Base-by-base conservation (phyloP, 2,113 vertebrate genomes). In the Origma solitaria region DNA sequence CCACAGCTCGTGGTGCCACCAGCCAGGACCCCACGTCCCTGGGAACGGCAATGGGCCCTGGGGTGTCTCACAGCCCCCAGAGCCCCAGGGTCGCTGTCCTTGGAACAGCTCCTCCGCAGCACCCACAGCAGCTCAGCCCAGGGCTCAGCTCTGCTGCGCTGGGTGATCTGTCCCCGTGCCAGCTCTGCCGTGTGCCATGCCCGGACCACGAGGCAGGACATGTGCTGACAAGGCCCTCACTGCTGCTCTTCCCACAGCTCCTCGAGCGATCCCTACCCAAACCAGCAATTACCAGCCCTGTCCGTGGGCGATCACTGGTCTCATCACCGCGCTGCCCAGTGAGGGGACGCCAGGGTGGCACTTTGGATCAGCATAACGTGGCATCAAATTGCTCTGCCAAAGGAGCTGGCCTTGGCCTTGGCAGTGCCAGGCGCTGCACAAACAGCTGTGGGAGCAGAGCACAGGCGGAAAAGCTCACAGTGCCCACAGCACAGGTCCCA, bases 251-350 rank as follows among this genome's bases (percentile, higher is more conserved):
- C 45, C 92, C 49, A 31, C 66, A 69, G 78, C 85, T 71, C 82
- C 79, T 22, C 0, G 0, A 65, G 80, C 47, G 1, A 5, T 9
- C 73, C 86, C 91, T 77, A 82, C 58, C 85, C 53, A 27, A 21
- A 40, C 22, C 90, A 50, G 58, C 15, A 44, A 84, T 49, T 50
- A 51, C 2, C 33, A 7, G 35, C 62, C 17, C 49, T 51, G 31
- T 9, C 85, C 24, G 25, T 12, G 71, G 61, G 62, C 23, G 24
- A 25, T 56, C 51, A 10, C 27, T 1, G 0, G n/a, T 5, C 73
- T 19, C 70, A 7, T 6, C 2, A 0, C 13, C 1, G 0, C 1
- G 7, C 38, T 61, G 82, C 81, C 21, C 4, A 0, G 33, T 80
- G 27, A 81, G 45, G 64, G 58, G 49, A 31, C 50, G 37, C 70